Evolutionary conservation across 2,888 invertebrate genomes (phyloP).

Genomic region (Eremobia ochroleuca): DNA sequence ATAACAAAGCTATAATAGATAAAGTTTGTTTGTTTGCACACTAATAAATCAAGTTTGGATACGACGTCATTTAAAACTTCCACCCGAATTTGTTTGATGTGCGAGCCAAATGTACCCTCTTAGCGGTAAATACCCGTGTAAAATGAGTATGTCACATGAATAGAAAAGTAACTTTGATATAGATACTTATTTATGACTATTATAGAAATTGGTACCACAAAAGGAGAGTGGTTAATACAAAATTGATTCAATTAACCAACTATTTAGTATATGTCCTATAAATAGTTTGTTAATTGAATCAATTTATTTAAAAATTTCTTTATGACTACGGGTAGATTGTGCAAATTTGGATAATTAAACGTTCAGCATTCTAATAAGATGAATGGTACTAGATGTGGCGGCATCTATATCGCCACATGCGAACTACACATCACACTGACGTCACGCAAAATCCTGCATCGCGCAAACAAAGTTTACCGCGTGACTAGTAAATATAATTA

Average conservation of each 20-base stretch:
- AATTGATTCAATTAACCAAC: too few species aligned
- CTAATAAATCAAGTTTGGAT: slow-evolving; percentile 40
- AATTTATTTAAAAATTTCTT: slow-evolving; percentile 28
- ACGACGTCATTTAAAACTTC: slow-evolving; percentile 50
- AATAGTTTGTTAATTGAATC: slow-evolving; percentile 19
- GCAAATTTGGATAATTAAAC: slow-evolving; percentile 40
- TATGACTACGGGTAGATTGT: slow-evolving; percentile 13
- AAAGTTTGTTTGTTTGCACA: slow-evolving; percentile 54
- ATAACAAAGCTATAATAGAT: slow-evolving; percentile 44
- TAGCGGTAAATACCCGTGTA: neutral
- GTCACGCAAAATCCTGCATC: too few species aligned
- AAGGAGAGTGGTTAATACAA: neutral
- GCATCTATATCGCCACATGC: neutral
- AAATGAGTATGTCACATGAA: slow-evolving; percentile 25
- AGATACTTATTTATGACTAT: too few species aligned
- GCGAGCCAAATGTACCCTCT: slow-evolving; percentile 15
- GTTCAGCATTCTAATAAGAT: slow-evolving; percentile 37
- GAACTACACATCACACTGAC: neutral
- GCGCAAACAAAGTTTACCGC: too few species aligned
- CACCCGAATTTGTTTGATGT: slow-evolving; percentile 46
- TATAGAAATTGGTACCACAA: neutral
- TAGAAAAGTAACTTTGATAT: slow-evolving; percentile 15
- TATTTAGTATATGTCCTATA: too few species aligned
- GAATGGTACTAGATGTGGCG: neutral
- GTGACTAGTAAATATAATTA: too few species aligned